These are phyloP conservation scores for Campoletis sonorensis DNA, from an alignment of 1,140 invertebrate species.

Conservation along the genomic window DNA sequence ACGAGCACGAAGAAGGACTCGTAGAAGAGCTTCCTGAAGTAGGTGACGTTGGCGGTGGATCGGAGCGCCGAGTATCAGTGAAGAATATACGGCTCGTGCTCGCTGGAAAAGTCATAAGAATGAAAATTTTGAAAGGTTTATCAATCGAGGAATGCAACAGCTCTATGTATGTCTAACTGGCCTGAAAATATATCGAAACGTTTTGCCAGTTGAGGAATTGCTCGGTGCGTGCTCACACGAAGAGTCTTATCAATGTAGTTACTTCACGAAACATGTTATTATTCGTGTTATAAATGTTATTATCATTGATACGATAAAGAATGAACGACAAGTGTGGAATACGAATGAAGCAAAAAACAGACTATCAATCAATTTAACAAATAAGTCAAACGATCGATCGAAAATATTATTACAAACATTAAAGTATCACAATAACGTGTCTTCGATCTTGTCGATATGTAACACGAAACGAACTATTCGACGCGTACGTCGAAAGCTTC, in stretches of 20 bases:
- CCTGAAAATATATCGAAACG: constrained; percentile 23
- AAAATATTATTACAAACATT: background rate
- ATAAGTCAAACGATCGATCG: background rate
- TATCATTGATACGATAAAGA: constrained; percentile 4
- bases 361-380: background rate
- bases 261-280: background rate
- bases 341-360: background rate
- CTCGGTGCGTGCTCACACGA: background rate
- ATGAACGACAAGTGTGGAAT: background rate
- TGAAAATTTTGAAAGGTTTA: background rate
- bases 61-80: constrained; percentile 25
- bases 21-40: constrained; percentile 51
- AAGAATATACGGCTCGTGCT: constrained; percentile 16
- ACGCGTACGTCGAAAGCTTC: background rate
- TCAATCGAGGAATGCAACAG: constrained; percentile 19
- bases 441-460: background rate
- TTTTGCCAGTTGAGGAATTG: background rate
- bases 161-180: background rate
- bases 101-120: background rate
- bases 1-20: constrained; percentile 47
- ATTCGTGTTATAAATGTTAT: background rate
- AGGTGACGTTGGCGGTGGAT: constrained; percentile 39
- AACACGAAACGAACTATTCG: background rate
- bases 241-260: background rate
- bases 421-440: background rate